Base-by-base conservation (phyloP, 1,140 invertebrate genomes). In the Frieseomelitta varia region DNA sequence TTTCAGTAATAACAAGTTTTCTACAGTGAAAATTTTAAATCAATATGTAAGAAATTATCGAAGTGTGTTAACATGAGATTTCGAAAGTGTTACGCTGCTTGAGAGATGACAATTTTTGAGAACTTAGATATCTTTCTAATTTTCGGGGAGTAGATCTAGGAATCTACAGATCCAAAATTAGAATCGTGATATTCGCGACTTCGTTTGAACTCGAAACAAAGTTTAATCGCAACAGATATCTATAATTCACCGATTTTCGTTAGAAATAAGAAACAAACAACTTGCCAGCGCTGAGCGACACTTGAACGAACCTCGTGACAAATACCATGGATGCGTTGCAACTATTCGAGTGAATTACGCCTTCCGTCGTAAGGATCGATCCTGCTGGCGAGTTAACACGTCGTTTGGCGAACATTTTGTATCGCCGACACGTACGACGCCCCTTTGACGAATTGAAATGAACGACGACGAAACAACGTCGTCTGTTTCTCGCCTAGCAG, bases 361-460 rank as follows among this genome's bases (percentile, higher is more conserved):
- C 58, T 27, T 65, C 39, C 4, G 24, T 61, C 73, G 17, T 39
- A 30, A 30, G 30, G 30, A 30, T 6, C 2, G 30, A 58, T 24
- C 21, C 55, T 27, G 24, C 24, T 17, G 39, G 47, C 17, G 24
- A 21, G 27, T 79, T 79, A 61, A 58, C 74, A 63, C 56, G 56
- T 76, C 15, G 24, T 30, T 34, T 1, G 0, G 14, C 4, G 68
- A 51, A 27, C 55, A 56, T 55, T 72, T 58, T 1, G 68, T n/a
- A 72, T 63, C 39, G 15, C 1, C 19, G 10, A 24, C 68, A 80
- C 67, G 67, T 80, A 79, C 77, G 15, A 24, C 34, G 15, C 27
- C 27, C 21, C 47, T 53, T 69, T 68, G 63, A 79, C 63, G 77
- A 79, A 79, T 79, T 63, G 51, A 79, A 79, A 79, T 53, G 77